phyloP scores from a whole-genome alignment of 2,113 vertebrate genomes.

The Lagopus leucura region DNA sequence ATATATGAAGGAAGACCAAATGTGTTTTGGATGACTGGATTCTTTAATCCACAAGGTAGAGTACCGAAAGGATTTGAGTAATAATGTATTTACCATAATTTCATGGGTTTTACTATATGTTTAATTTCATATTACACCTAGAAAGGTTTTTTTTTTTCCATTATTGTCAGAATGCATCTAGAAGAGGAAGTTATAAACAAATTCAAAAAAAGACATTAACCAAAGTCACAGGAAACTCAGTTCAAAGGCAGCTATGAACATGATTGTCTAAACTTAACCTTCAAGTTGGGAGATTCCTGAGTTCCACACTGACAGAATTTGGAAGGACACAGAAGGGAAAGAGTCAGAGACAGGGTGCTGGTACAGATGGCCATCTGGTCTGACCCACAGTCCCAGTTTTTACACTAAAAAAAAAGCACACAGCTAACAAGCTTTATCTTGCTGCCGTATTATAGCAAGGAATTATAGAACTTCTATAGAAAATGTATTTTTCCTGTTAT shows the following conservation, averaged over 20 bases:
- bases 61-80: background rate
- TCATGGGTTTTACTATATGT: background rate
- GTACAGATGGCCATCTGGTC: background rate
- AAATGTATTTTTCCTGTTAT: background rate
- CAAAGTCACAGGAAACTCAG: background rate
- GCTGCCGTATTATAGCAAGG: background rate
- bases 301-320: background rate
- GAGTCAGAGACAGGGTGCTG: background rate
- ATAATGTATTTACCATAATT: background rate
- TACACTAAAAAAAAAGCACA: background rate
- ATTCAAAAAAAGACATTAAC: background rate
- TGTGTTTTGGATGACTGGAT: conserved; percentile 84
- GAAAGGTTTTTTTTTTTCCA: background rate
- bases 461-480: background rate
- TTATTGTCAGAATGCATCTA: background rate
- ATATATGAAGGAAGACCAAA: conserved; percentile 80
- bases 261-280: background rate
- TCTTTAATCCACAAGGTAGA: conserved; percentile 84
- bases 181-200: background rate
- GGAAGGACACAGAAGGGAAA: background rate
- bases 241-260: background rate
- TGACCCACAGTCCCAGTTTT: background rate
- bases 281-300: background rate
- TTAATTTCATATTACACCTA: background rate
- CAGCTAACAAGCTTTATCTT: background rate